Evolutionary conservation across 2,113 vertebrate genomes (phyloP), one percentile per base, ranked within the genome.

Genomic region (Anarhynchus alexandrinus): DNA sequence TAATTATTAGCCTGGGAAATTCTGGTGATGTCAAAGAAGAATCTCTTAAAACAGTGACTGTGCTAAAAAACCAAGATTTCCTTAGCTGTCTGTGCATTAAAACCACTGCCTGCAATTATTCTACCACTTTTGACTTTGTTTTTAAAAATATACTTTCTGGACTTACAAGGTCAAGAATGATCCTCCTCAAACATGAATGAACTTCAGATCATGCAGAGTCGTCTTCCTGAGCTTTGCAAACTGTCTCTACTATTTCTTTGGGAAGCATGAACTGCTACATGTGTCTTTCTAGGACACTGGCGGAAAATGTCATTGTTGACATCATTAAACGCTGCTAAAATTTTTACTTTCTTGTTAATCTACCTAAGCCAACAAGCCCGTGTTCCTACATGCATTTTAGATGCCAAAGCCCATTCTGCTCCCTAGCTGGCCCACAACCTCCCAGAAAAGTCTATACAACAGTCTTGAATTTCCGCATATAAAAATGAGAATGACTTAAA

Each of bases 1-100:
- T 72, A 89, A 93, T 87, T 93, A 85, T 61, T 82, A 89, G 38
- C 47, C 43, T 82, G 52, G 32, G 57, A 94, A 96, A 94, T 87
- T 95, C 65, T 85, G 23, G 23, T 6, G 20, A 82, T 64, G 76
- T 89, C 67, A 71, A 86, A 82, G 61, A 93, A 77, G 14, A 74
- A 32, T 45, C 26, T 57, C 65, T 87, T 87, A 61, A 69, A 90
- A 91, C 43, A 69, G 66, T 30, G 16, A 88, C 26, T 67, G 16
- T 22, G 40, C 11, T 36, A 77, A 91, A 80, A 67, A 3, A 38
- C 3, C 16, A 89, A 78, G 38, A 36, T 71, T 94, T 86, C 43
- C 45, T 79, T 85, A 72, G 47, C 36, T 55, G 13, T 30, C 49
- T 51, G n/a, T 57, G 66, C 52, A 88, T 87, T 91, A 72, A 96